Base-by-base conservation (phyloP, 2,797 vertebrate species). In the Helarctos malayanus region DNA sequence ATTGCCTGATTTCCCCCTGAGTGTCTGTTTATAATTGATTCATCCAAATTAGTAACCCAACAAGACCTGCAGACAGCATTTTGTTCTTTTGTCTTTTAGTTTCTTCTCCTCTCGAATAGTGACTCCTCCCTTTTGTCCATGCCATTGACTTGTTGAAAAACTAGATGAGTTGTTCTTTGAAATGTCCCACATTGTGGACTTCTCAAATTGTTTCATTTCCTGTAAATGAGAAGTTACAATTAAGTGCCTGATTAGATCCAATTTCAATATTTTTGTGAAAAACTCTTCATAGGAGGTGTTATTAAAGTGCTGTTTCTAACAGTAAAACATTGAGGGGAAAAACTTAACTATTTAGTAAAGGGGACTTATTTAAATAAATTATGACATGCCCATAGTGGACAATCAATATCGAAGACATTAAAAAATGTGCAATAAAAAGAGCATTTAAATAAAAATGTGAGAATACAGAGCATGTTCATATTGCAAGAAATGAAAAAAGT, bases 191-290 rank as follows among this genome's bases (percentile, higher is more conserved):
- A 1, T 27, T 84, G 6, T 61, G 8, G 16, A 59, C 54, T 89
- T 68, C 96, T 61, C 63, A 21, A n/a, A 41, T 38, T 35, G 81
- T 84, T 94, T 92, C 57, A 92, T 83, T 97, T 80, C 52, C 47
- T 94, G 5, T 92, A 76, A 75, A 19, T 6, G 56, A 14, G 27
- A 91, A 88, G 7, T 78, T 59, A 73, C 21, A 68, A 63, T 29
- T 59, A n/a, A 93, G 63, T 63, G 52, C 27, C 89, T 75, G 21
- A 82, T 97, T 89, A 85, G 35, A 75, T 86, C 81, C 32, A 27
- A 35, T 94, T 90, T 95, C 61, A 90, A 52, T 89, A 82, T 45
- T 68, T 95, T 89, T 25, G 5, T 32, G 15, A 38, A 69, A 86
- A 69, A 79, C 16, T 61, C 27, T 92, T 93, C 47, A 27, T 38